Evolutionary conservation across 2,888 invertebrate species (phyloP), one percentile per base, ranked within the genome.

Genomic region (Conops quadrifasciatus): DNA sequence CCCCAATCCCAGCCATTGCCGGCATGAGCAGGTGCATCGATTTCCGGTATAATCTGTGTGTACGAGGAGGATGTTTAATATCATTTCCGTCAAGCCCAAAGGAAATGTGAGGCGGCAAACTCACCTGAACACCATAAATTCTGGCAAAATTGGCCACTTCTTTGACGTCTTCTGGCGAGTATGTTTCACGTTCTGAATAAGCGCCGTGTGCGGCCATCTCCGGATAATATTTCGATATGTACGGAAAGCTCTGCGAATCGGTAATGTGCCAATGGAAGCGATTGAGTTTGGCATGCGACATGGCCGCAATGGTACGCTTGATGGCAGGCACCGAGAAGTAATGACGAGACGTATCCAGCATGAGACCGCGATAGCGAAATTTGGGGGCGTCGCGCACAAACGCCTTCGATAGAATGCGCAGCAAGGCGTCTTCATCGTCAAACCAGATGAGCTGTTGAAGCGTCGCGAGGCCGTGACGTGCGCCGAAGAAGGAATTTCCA

Each of bases 181-280:
- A 94, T 16, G 92, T 89, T 75, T 92, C 90, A 21, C 92, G 91
- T 66, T 93, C 92, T 1, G 94, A 92, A 82, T 94, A 94, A 0
- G 97, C 94, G 26, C 98, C 97, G 83, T 92, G 92, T 75, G 91
- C 89, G 0, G 94, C 92, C 82, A 95, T 87, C 82, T 93, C 91
- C 0, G 95, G 95, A 68, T 91, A 92, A 74, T 90, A 88, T 28
- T 90, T 89, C 3, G 94, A 90, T 74, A 92, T 90, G 83, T 94
- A 91, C 0, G 97, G 97, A 85, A 97, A 97, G 76, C 96, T 95
- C 84, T 97, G 96, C 16, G 96, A 94, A 84, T 97, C 97, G 5
- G 92, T 92, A 43, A 94, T 88, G 80, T 95, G 94, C 97, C 97
- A 97, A 81, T 97, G 97, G 81, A 97, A 93, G 2, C 94, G 94